Conservation (phyloP, 2,797 vertebrate genomes). For the Hippoglossus hippoglossus region DNA sequence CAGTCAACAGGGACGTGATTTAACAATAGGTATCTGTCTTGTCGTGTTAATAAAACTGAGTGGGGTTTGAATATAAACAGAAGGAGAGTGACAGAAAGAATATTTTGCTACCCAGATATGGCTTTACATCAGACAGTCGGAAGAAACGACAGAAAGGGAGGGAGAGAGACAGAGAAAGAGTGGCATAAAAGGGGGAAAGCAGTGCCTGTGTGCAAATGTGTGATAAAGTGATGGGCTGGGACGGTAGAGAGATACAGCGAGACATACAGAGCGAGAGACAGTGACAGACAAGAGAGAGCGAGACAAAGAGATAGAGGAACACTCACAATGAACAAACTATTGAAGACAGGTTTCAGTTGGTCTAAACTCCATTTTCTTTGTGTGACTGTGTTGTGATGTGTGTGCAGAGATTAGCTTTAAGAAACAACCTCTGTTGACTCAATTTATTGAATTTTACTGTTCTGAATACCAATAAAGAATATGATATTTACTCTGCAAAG, state of each 20-base stretch:
- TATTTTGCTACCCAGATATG: constrained; percentile 34
- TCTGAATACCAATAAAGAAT: constrained; percentile 62
- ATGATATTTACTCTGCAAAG: constrained; percentile 55
- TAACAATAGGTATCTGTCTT: constrained; percentile 29
- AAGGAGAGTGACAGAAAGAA: constrained; percentile 31
- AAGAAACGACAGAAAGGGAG: constrained; percentile 19
- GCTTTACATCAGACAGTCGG: constrained; percentile 50
- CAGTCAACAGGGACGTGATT: constrained; percentile 5
- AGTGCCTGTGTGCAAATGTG: constrained; percentile 64
- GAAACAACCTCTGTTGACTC: constrained; percentile 62
- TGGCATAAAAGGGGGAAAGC: constrained; percentile 35
- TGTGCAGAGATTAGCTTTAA: constrained; percentile 67
- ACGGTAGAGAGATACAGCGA: constrained; percentile 42
- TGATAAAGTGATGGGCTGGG: constrained; percentile 55
- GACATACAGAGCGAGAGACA: constrained; percentile 17
- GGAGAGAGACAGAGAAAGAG: constrained; percentile 31
- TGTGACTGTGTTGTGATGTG: constrained; percentile 44
- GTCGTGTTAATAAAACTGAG: constrained; percentile 36
- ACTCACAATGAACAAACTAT: constrained; percentile 17
- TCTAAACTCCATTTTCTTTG: constrained; percentile 33
- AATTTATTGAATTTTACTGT: constrained; percentile 54
- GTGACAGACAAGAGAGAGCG: constrained; percentile 30
- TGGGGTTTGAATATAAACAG: constrained; percentile 36
- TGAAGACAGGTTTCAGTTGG: constrained; percentile 51
- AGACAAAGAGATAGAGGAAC: constrained; percentile 13